These are phyloP conservation scores for Penaeus monodon DNA, from an alignment of 2,888 invertebrate genomes.

Conservation along the genomic window DNA sequence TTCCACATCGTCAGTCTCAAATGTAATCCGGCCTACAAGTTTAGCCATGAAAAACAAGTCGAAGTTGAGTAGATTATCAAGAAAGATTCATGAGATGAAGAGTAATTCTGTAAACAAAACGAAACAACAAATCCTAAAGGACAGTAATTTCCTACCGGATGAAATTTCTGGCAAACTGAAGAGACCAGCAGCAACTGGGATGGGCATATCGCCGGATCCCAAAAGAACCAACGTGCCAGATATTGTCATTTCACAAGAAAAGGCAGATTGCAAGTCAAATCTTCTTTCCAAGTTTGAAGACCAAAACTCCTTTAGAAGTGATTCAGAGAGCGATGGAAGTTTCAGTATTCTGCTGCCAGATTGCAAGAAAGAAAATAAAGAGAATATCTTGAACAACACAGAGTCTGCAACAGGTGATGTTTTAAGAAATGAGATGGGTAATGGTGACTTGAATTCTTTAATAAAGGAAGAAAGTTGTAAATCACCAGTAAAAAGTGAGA, in stretches of 20 bases:
- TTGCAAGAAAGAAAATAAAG: background rate
- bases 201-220: conserved; percentile 32
- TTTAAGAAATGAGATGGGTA: background rate
- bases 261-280: conserved; percentile 20
- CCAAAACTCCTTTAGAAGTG: background rate
- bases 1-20: background rate
- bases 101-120: background rate
- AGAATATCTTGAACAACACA: background rate
- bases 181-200: conserved; percentile 26
- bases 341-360: background rate
- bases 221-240: conserved; percentile 20
- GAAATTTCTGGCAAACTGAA: background rate
- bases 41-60: background rate
- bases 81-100: background rate
- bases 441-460: too few species aligned
- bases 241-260: background rate
- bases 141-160: background rate
- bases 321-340: background rate
- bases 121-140: background rate
- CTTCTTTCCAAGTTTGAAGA: conserved; percentile 13
- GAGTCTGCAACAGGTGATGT: background rate
- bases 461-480: too few species aligned
- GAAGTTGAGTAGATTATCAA: background rate
- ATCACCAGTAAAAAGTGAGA: too few species aligned
- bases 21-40: background rate